Percentiles rank a stretch among this genome's conserved stretches.
Evolutionary conservation across 2,888 invertebrate species (phyloP).

Genomic region (Neoitamus cyanurus): DNA sequence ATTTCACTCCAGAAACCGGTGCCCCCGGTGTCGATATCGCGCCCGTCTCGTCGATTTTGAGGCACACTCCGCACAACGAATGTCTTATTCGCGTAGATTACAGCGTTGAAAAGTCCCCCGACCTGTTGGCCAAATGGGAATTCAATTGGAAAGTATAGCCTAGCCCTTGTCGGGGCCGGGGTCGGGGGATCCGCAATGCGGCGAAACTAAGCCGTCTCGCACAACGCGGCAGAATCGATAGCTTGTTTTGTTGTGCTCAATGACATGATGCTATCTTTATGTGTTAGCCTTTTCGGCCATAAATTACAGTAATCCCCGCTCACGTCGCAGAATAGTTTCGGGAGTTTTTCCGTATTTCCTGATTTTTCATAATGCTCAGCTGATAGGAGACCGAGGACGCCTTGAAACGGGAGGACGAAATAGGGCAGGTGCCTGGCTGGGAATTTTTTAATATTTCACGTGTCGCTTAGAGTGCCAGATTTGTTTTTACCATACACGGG

Average conservation of each 20-base stretch:
- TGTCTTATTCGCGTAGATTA: neutral
- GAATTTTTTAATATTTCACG: neutral
- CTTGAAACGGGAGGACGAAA: neutral
- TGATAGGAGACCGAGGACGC: neutral
- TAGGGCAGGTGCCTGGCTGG: neutral
- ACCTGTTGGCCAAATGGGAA: conserved; percentile 11
- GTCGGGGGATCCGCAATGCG: conserved; percentile 12
- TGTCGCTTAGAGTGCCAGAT: neutral
- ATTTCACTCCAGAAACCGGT: neutral
- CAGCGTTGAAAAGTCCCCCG: neutral
- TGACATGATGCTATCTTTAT: conserved; percentile 19
- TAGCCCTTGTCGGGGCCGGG: neutral
- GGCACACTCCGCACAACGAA: neutral
- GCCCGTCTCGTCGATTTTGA: neutral
- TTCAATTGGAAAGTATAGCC: neutral
- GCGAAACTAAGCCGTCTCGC: neutral
- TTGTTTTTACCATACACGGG: neutral
- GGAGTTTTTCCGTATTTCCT: neutral
- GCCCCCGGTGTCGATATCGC: neutral
- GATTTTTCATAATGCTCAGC: neutral
- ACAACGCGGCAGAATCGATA: conserved; percentile 6
- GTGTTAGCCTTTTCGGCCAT: conserved; percentile 10
- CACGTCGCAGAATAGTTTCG: neutral
- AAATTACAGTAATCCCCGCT: conserved; percentile 11
- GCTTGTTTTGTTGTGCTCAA: conserved; percentile 21